These are phyloP conservation scores for Cacoxenus indagator DNA, from an alignment of 2,888 invertebrate species.

Conservation along the genomic window DNA sequence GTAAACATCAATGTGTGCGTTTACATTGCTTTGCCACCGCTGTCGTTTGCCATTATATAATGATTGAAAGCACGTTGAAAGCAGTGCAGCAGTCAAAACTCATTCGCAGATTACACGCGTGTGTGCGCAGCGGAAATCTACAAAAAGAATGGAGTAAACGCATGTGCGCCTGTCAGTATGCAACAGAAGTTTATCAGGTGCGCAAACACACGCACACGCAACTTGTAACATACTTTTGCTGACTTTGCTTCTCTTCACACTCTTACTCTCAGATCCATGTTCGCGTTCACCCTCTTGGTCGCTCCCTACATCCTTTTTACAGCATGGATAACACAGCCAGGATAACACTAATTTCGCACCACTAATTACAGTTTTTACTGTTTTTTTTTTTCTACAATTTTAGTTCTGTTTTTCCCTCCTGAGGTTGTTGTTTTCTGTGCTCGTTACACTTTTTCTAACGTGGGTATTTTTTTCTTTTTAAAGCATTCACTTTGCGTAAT, in stretches of 20 bases:
- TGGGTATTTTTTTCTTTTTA: neutral
- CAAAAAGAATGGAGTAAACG: constrained; percentile 3
- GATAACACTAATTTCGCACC: constrained; percentile 61
- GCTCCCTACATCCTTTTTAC: constrained; percentile 25
- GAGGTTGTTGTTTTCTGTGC: neutral
- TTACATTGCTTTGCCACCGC: constrained; percentile 25
- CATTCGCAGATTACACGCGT: neutral
- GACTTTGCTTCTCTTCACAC: neutral
- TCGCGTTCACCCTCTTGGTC: neutral
- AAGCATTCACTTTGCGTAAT: constrained; percentile 44
- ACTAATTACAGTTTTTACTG: constrained; percentile 55
- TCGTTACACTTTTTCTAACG: neutral
- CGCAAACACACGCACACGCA: neutral
- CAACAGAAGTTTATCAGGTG: constrained; percentile 45
- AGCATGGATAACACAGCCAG: constrained; percentile 39
- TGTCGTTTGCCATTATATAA: constrained; percentile 9
- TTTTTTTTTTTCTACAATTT: neutral
- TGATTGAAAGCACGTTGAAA: constrained; percentile 40
- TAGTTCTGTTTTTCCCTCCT: neutral
- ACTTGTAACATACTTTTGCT: neutral
- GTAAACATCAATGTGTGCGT: neutral
- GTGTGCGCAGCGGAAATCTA: neutral
- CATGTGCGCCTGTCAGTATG: neutral
- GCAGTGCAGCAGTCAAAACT: neutral
- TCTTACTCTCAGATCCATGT: neutral